Conservation (phyloP, 2,113 vertebrate genomes). For the Melanostigma gelatinosum region DNA sequence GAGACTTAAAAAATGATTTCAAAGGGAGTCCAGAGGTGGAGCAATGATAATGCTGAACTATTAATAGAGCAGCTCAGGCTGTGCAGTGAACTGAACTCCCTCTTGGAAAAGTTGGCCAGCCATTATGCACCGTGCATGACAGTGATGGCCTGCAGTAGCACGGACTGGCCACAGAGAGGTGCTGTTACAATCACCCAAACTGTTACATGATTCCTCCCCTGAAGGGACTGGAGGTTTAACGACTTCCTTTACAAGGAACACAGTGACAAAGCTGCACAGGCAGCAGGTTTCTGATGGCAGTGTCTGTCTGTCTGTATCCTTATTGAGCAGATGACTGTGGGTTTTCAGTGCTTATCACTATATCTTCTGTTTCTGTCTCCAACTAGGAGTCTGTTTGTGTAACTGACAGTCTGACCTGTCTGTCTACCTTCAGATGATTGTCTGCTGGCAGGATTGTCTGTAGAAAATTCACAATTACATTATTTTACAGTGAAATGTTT, state of each 20-base stretch:
- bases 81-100: constrained; percentile 33
- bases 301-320: constrained; percentile 41
- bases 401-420: constrained; percentile 22
- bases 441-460: constrained; percentile 75
- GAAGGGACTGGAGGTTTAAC: constrained; percentile 41
- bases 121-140: constrained; percentile 1
- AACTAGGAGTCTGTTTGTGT: constrained; percentile 13
- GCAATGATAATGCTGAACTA: constrained; percentile 50
- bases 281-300: constrained; percentile 51
- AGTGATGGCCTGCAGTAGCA: constrained; percentile 54
- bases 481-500: constrained; percentile 46
- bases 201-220: constrained; percentile 37
- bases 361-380: constrained; percentile 9
- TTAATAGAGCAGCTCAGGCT: constrained; percentile 57
- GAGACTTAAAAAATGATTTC: constrained; percentile 21
- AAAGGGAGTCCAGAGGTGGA: constrained; percentile 38
- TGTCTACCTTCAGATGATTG: constrained; percentile 59
- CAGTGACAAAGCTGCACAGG: constrained; percentile 45
- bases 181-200: constrained; percentile 31
- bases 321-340: constrained; percentile 35
- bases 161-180: constrained; percentile 67
- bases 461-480: constrained; percentile 53
- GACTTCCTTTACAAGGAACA: constrained; percentile 57
- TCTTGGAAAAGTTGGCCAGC: constrained; percentile 47
- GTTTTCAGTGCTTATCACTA: constrained; percentile 28